Percentiles rank a stretch among this genome's conserved stretches.
phyloP scores from a whole-genome alignment of 1,140 invertebrate genomes.

The Paramacrobiotus metropolitanus region DNA sequence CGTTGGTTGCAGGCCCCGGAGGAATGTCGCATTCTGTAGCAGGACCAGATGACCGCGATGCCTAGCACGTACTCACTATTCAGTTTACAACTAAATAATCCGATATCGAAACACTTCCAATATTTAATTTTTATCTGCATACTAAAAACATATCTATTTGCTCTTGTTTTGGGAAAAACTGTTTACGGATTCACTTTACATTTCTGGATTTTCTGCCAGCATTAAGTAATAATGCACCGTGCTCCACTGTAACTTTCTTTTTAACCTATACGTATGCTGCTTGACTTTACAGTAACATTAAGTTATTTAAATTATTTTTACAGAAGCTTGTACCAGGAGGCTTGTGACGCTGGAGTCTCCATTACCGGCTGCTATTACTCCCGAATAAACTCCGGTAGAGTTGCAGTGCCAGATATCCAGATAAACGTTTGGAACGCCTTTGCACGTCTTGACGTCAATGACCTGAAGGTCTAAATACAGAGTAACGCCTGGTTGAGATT shows the following conservation, averaged over 20 bases:
- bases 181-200: too few relatives aligned
- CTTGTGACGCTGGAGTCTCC: not conserved
- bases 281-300: too few relatives aligned
- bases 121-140: too few relatives aligned
- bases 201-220: too few relatives aligned
- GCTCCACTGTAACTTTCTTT: too few relatives aligned
- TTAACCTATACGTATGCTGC: too few relatives aligned
- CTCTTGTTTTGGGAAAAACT: not conserved
- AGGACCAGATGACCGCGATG: too few relatives aligned
- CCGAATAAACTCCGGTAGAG: not conserved
- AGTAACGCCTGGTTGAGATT: not conserved
- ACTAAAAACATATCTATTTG: not conserved
- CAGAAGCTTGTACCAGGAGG: not conserved
- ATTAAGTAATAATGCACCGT: too few relatives aligned
- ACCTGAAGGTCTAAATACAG: not conserved
- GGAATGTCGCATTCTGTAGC: not conserved
- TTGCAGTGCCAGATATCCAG: not conserved
- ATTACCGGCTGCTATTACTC: not conserved
- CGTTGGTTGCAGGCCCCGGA: not conserved
- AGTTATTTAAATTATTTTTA: too few relatives aligned
- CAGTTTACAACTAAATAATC: not conserved
- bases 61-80: too few relatives aligned
- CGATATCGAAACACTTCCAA: too few relatives aligned
- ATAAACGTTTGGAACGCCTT: not conserved
- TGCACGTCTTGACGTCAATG: not conserved